These are phyloP conservation scores for Epiperipatus broadwayi DNA, from an alignment of 2,888 invertebrate genomes.

Conservation along the genomic window DNA sequence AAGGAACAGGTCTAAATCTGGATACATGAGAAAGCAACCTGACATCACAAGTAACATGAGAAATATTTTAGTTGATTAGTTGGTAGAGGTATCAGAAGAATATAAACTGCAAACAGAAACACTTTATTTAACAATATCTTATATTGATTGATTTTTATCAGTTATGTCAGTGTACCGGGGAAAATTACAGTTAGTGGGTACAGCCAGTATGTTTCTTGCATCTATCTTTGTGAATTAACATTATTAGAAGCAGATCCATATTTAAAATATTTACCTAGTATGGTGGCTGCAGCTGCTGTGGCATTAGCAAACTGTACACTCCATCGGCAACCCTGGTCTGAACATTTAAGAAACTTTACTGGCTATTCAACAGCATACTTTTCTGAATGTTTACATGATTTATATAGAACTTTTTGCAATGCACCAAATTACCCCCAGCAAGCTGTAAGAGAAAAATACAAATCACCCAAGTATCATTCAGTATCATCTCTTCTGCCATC, in stretches of 20 bases:
- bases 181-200: slow-evolving; percentile 85
- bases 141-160: slow-evolving; percentile 82
- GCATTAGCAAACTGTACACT: slow-evolving; percentile 56
- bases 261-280: slow-evolving; percentile 56
- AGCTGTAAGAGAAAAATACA: slow-evolving; percentile 76
- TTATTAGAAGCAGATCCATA: slow-evolving; percentile 70
- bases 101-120: slow-evolving; percentile 81
- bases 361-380: slow-evolving; percentile 48
- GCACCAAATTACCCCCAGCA: slow-evolving; percentile 50
- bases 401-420: slow-evolving; percentile 47
- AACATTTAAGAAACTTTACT: slow-evolving; percentile 41
- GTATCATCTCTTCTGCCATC: too few relatives aligned
- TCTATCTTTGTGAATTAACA: slow-evolving; percentile 67
- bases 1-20: slow-evolving; percentile 52
- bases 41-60: slow-evolving; percentile 85
- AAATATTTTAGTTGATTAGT: slow-evolving; percentile 84
- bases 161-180: slow-evolving; percentile 80
- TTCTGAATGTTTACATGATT: slow-evolving; percentile 42
- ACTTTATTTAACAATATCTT: slow-evolving; percentile 72
- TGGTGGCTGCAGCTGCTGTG: slow-evolving; percentile 57
- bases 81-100: slow-evolving; percentile 89
- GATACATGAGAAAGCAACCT: slow-evolving; percentile 81
- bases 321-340: slow-evolving; percentile 32
- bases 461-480: slow-evolving; percentile 33
- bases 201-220: slow-evolving; percentile 88